Evolutionary conservation across 2,888 invertebrate species (phyloP).

Genomic region (Calameuta pallipes): DNA sequence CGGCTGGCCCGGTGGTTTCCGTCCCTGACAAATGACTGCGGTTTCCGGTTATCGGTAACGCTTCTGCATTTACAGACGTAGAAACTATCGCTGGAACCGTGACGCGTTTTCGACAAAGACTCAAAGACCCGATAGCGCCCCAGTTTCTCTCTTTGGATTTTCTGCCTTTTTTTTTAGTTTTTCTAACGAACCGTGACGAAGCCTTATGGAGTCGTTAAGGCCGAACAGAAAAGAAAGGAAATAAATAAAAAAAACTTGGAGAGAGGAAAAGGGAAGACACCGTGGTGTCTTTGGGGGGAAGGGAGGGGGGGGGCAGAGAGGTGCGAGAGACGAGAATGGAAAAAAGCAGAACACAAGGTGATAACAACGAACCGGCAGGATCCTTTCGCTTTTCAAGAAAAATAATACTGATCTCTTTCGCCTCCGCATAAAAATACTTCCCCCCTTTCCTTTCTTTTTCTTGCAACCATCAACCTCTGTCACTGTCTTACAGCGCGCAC

Average conservation of each 20-base stretch:
- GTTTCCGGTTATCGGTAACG: constrained; percentile 61
- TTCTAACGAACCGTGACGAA: neutral
- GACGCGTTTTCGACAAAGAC: neutral
- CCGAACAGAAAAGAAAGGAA: neutral
- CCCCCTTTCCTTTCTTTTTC: neutral
- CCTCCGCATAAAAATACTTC: neutral
- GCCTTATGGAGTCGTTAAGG: neutral
- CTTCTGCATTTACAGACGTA: constrained; percentile 7
- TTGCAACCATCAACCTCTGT: neutral
- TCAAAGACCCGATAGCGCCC: neutral
- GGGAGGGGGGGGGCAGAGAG: constrained; percentile 1
- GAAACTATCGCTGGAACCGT: neutral
- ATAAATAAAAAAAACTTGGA: neutral
- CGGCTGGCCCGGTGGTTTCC: constrained; percentile 61
- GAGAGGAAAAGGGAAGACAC: neutral
- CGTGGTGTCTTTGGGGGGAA: neutral
- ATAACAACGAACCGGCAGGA: constrained; percentile 1
- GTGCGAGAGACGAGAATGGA: constrained; percentile 16
- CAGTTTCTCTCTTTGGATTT: neutral
- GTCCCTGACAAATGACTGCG: constrained; percentile 63
- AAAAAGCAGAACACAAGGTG: constrained; percentile 23
- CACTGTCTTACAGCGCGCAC: neutral
- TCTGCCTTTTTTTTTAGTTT: neutral
- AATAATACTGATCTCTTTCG: neutral
- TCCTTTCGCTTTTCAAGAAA: neutral